Evolutionary conservation across 2,797 vertebrate genomes (phyloP), one percentile per base, ranked within the genome.

Genomic region (Cryptoblepharus egeriae): DNA sequence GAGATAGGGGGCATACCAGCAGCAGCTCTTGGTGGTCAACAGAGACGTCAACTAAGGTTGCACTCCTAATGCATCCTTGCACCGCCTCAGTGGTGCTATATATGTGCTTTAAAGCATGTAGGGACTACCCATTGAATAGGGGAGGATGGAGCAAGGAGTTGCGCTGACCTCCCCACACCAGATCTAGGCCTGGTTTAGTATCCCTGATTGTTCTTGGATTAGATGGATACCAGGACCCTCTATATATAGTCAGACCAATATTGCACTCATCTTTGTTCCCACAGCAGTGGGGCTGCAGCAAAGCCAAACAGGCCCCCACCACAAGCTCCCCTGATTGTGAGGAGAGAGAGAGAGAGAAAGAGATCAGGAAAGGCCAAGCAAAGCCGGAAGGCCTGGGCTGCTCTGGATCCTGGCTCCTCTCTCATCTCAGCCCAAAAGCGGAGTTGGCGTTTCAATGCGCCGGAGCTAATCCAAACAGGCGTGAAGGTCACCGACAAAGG

Each of bases 381-480:
- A 30, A 67, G 63, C 76, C 57, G 7, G 3, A 68, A 39, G 81
- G 55, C 58, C 77, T 8, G 78, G 0, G 60, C 55, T 28, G 2
- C 82, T 24, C 32, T 67, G 63, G 30, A 78, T 4, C 0, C 32
- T 35, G 0, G 79, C 79, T 32, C 12, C 60, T 24, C 18, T 10
- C 28, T n/a, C 35, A 15, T 35, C 73, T 57, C 30, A n/a, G 37
- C 81, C 87, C 3, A 20, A 65, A 74, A 1, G 0, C 58, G 16
- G 69, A 39, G 13, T 4, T 22, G 24, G 42, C 26, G 37, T 12
- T 3, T 1, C 57, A 15, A 37, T 42, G 85, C 86, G 49, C 84
- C 80, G 45, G 10, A 69, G 85, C 90, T 80, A 88, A 82, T 58
- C 80, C 85, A 80, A 88, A 88, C 78, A 85, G 88, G 79, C 88